These are phyloP conservation scores for Apogon hyalosoma DNA, from an alignment of 2,797 vertebrate genomes.

Conservation along the genomic window DNA sequence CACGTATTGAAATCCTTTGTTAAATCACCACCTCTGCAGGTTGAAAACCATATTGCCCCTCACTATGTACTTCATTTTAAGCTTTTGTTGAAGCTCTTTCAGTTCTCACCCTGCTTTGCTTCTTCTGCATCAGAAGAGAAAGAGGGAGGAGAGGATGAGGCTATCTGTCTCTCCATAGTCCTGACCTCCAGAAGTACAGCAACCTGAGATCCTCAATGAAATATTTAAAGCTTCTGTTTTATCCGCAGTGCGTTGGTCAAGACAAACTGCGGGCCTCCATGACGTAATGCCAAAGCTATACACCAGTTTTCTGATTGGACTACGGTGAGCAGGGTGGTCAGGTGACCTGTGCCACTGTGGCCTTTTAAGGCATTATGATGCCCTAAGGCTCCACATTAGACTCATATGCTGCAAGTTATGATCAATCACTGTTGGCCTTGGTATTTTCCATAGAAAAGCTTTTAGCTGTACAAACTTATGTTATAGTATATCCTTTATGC, in stretches of 20 bases:
- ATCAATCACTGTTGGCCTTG: slow-evolving; percentile 56
- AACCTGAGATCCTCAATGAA: slow-evolving; percentile 87
- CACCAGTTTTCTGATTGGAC: slow-evolving; percentile 70
- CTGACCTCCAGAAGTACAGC: slow-evolving; percentile 83
- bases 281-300: slow-evolving; percentile 79
- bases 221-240: slow-evolving; percentile 85
- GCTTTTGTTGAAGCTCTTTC: slow-evolving; percentile 7
- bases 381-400: slow-evolving; percentile 70
- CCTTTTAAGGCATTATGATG: slow-evolving; percentile 74
- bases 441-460: slow-evolving; percentile 50
- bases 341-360: slow-evolving; percentile 71
- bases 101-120: slow-evolving; percentile 1
- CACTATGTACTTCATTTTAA: slow-evolving; percentile 16
- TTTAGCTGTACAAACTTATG: slow-evolving; percentile 44
- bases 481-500: slow-evolving; percentile 12
- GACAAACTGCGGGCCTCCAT: slow-evolving; percentile 74
- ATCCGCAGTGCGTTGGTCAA: slow-evolving; percentile 87
- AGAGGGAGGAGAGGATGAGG: slow-evolving; percentile 32
- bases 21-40: background rate
- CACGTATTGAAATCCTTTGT: background rate
- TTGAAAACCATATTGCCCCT: background rate
- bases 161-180: slow-evolving; percentile 55
- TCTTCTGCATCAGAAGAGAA: slow-evolving; percentile 39
- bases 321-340: slow-evolving; percentile 52
- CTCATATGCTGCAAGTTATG: slow-evolving; percentile 46